Conservation (phyloP, 2,888 invertebrate genomes). For the Dynastes tityus region DNA sequence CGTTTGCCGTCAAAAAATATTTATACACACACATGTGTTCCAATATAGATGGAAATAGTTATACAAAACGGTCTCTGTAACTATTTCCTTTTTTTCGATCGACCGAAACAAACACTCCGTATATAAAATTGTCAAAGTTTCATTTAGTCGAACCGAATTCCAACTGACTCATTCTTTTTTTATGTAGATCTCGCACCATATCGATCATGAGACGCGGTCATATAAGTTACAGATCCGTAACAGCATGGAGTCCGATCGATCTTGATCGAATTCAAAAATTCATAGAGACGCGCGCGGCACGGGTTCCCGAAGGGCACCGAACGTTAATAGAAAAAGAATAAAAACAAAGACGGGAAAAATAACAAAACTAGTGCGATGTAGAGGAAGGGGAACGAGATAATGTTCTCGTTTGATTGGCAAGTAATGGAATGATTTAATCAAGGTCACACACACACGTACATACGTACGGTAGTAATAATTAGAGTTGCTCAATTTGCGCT, state of each 20-base stretch:
- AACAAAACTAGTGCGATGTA: background rate
- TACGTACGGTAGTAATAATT: too few species aligned
- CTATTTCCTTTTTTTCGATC: too few species aligned
- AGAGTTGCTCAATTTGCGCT: too few species aligned
- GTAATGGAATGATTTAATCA: too few species aligned
- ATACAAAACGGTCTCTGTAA: too few species aligned
- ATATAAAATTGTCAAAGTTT: conserved; percentile 21
- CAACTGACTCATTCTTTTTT: conserved; percentile 31
- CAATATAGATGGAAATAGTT: too few species aligned
- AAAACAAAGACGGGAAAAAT: conserved; percentile 18
- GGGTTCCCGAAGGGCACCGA: conserved; percentile 56
- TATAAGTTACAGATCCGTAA: conserved; percentile 50
- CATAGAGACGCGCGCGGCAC: conserved; percentile 47
- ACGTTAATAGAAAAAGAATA: conserved; percentile 10
- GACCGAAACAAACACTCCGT: conserved; percentile 1
- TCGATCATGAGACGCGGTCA: conserved; percentile 50
- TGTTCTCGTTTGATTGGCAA: too few species aligned
- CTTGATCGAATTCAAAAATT: conserved; percentile 60
- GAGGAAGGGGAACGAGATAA: too few species aligned
- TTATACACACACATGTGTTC: too few species aligned
- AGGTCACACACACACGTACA: too few species aligned
- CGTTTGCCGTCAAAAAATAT: too few species aligned
- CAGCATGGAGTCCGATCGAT: conserved; percentile 56
- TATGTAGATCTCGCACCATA: conserved; percentile 38
- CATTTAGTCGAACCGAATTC: conserved; percentile 26